phyloP scores from a whole-genome alignment of 2,888 invertebrate species.

The Amphipyra tragopoginis region DNA sequence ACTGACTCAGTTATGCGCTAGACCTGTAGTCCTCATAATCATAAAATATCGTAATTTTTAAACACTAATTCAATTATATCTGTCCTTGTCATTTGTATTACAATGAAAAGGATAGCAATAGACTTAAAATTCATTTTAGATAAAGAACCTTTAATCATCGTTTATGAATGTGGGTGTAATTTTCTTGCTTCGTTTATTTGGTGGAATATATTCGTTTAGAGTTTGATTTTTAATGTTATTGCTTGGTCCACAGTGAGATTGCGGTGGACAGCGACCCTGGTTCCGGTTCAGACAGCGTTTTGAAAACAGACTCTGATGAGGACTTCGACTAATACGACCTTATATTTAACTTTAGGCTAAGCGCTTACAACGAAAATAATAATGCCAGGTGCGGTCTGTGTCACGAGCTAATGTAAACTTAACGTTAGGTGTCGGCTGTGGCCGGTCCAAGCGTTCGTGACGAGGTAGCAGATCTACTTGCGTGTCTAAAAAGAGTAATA shows the following conservation, averaged over 20 bases:
- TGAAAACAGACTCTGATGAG: constrained; percentile 87
- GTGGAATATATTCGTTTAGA: no score
- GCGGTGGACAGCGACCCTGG: constrained; percentile 84
- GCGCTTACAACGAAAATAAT: constrained; percentile 57
- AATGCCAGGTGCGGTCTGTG: constrained; percentile 49
- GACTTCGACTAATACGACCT: constrained; percentile 79
- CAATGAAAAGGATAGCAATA: no score
- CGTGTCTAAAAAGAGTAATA: constrained; percentile 56
- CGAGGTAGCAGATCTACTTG: constrained; percentile 44
- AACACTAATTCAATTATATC: no score
- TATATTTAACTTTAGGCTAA: constrained; percentile 62
- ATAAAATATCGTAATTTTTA: no score
- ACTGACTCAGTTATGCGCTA: no score
- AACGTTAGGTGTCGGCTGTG: constrained; percentile 29
- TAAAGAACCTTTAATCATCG: no score
- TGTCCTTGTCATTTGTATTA: no score
- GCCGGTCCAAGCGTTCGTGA: constrained; percentile 22
- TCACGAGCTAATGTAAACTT: constrained; percentile 39
- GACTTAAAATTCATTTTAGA: no score
- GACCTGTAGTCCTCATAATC: no score
- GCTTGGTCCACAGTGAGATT: constrained; percentile 73
- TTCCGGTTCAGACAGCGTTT: constrained; percentile 86
- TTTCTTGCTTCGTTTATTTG: no score
- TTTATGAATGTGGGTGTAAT: no score
- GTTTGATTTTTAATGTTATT: constrained; percentile 3